Evolutionary conservation across 2,888 invertebrate genomes (phyloP).

Genomic region (Eilema sororculum): DNA sequence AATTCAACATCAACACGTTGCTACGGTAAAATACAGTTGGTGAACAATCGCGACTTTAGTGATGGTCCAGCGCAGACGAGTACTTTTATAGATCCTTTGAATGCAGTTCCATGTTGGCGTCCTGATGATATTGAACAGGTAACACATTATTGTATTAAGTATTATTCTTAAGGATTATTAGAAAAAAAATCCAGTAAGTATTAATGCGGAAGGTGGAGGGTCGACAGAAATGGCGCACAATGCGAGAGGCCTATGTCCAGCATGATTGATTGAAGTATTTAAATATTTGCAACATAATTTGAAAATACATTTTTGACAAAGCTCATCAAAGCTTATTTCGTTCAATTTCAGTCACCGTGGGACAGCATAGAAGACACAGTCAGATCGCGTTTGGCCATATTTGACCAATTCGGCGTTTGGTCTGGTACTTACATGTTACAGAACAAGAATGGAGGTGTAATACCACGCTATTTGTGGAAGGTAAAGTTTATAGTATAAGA

Average conservation of each 20-base stretch:
- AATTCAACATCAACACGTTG: constrained; percentile 32
- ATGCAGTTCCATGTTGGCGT: constrained; percentile 43
- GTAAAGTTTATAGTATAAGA: constrained; percentile 25
- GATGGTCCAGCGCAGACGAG: constrained; percentile 42
- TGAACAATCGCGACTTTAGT: constrained; percentile 43
- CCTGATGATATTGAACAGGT: constrained; percentile 35
- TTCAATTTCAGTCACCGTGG: constrained; percentile 44
- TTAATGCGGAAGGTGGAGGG: no score
- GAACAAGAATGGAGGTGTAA: constrained; percentile 26
- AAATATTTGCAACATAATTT: no score
- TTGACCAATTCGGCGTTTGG: constrained; percentile 28
- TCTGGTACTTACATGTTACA: constrained; percentile 41
- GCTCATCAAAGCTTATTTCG: not conserved
- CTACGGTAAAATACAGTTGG: constrained; percentile 48
- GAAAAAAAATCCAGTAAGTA: no score
- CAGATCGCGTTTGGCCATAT: constrained; percentile 8
- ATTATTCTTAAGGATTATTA: no score
- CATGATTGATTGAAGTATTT: no score
- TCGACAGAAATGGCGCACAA: no score
- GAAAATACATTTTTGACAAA: no score
- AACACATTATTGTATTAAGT: constrained; percentile 5
- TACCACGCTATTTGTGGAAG: constrained; percentile 59
- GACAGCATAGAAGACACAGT: constrained; percentile 30
- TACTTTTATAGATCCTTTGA: constrained; percentile 49
- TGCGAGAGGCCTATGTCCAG: no score